Evolutionary conservation across 2,797 vertebrate species (phyloP), one percentile per base, ranked within the genome.

Genomic region (Botia almorhae): DNA sequence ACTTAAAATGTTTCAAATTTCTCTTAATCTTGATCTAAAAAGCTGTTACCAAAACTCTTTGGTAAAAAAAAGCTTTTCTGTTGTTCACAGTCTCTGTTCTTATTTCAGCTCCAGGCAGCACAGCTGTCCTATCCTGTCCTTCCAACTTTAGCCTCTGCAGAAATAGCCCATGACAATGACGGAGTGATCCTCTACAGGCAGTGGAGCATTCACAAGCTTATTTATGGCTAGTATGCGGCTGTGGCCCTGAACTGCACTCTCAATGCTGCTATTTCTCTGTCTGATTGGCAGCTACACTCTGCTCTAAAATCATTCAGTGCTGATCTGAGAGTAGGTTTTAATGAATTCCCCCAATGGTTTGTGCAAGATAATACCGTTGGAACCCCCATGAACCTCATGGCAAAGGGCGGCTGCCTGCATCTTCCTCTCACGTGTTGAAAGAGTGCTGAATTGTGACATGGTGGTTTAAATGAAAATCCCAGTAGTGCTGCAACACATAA

Each of bases 131-230:
- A 48, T 5, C 56, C 81, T 39, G 50, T 50, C 50, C 76, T 61
- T 50, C 61, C 63, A 26, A 67, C 64, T 69, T 61, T 76, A 80
- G 68, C 76, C 80, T 68, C 55, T 82, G 95, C 94, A 95, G 85
- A 98, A 99, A 99, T 98, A 99, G 96, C 94, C 79, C 77, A 65
- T 94, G 92, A 90, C 92, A 93, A 94, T 91, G 93, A 95, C 96
- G 95, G 95, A 95, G 94, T 94, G 94, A 92, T 94, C 91, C 91
- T 90, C 92, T 91, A 89, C 91, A 90, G 93, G 93, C 92, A 91
- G 89, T 23, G 87, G 89, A 91, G 92, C 91, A 93, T 86, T 88
- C 89, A 87, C 19, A 89, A 85, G 86, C 89, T 94, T 96, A 96
- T 96, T 95, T 96, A 93, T 91, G 94, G 93, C 87, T 84, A 87